Conservation (phyloP, 2,113 vertebrate species). For the Perca fluviatilis region DNA sequence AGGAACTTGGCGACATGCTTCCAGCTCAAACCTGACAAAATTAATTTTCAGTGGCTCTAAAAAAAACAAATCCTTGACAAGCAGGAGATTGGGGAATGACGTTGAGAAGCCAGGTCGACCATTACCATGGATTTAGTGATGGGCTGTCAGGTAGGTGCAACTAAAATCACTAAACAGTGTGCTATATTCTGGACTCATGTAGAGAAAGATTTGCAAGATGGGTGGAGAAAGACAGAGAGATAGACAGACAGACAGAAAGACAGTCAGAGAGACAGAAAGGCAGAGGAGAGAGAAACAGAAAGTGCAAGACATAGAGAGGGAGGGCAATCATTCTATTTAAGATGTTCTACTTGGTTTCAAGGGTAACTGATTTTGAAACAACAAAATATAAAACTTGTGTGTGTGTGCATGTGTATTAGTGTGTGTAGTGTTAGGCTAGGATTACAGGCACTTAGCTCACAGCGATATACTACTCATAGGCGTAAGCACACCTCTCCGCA, state of each 20-base stretch:
- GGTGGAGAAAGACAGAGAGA: not conserved
- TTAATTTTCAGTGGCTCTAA: slow-evolving; percentile 34
- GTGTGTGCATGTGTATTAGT: slow-evolving; percentile 27
- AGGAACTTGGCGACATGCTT: slow-evolving; percentile 31
- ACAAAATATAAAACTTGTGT: slow-evolving; percentile 62
- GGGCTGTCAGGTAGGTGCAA: slow-evolving; percentile 59
- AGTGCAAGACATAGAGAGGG: not conserved
- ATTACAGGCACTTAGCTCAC: slow-evolving; percentile 76
- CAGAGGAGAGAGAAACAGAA: not conserved
- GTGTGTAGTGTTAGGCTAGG: slow-evolving; percentile 58
- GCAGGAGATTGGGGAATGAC: slow-evolving; percentile 50
- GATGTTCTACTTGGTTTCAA: slow-evolving; percentile 72
- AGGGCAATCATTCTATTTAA: slow-evolving; percentile 49
- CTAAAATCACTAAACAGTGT: slow-evolving; percentile 40
- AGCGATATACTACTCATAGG: slow-evolving; percentile 71
- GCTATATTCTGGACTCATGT: slow-evolving; percentile 35
- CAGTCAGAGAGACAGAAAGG: not conserved
- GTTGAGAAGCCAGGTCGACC: slow-evolving; percentile 26
- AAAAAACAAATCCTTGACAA: slow-evolving; percentile 38
- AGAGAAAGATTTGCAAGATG: slow-evolving; percentile 13
- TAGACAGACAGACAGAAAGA: not conserved
- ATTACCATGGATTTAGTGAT: slow-evolving; percentile 53
- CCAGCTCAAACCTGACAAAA: slow-evolving; percentile 45
- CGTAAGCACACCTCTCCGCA: slow-evolving; percentile 49
- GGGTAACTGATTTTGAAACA: slow-evolving; percentile 71